Evolutionary conservation across 2,797 vertebrate genomes (phyloP), one percentile per base, ranked within the genome.

Genomic region (Enteromius trimaculatus): DNA sequence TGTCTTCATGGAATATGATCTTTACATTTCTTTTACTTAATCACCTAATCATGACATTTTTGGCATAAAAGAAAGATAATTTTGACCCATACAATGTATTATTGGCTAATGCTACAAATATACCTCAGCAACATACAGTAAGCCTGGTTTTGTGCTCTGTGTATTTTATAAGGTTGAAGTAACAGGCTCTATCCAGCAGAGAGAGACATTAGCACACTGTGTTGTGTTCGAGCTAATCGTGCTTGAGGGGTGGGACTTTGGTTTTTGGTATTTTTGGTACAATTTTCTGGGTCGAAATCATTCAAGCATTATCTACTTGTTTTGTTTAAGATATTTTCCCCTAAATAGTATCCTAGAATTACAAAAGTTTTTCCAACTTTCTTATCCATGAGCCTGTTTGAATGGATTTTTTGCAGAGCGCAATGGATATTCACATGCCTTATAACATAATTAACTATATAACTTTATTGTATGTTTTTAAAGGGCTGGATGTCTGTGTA

Each of bases 151-250:
- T 47, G 44, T 47, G 44, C 11, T 47, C 14, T 13, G 44, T 47
- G 13, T 47, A 47, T 47, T 14, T 47, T 47, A 47, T 47, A 3
- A 47, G 3, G 44, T 47, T 47, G 44, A 47, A 88, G 75, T 88
- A 49, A 66, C 86, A 77, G 1, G 31, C 69, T 84, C 16, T 55
- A 42, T 80, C 88, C 88, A 86, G 65, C 79, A 86, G 86, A 80
- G 88, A 80, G 88, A 84, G 85, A 80, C 86, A 84, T 82, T 19
- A 79, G 47, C 77, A 76, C 81, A 77, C 55, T 47, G 78, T 17
- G 39, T 60, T 34, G 7, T 55, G 17, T 71, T 62, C 16, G 31
- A 64, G 75, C 19, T 69, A 14, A 51, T 76, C 13, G 3, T 31
- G 26, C 29, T 17, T 16, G 34, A 37, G 23, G 26, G 34, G 31